These are phyloP conservation scores for Heliconius cydno DNA, from an alignment of 2,888 invertebrate species.

Conservation along the genomic window DNA sequence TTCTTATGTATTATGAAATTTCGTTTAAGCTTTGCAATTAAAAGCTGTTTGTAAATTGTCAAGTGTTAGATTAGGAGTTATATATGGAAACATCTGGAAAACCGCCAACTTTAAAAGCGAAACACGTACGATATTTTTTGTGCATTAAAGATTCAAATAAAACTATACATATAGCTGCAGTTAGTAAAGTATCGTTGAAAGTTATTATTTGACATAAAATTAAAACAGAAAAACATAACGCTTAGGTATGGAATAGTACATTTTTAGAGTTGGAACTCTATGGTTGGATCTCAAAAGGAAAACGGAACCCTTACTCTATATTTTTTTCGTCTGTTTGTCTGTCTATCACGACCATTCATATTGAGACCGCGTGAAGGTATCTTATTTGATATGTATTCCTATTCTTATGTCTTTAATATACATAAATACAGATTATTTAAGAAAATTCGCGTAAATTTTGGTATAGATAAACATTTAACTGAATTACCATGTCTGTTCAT, in stretches of 20 bases:
- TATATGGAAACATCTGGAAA: slow-evolving; percentile 66
- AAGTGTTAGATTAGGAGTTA: slow-evolving; percentile 61
- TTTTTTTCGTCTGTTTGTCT: no score
- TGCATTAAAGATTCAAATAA: slow-evolving; percentile 49
- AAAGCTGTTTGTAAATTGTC: slow-evolving; percentile 53
- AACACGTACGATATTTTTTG: slow-evolving; percentile 58
- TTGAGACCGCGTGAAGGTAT: no score
- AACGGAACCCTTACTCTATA: no score
- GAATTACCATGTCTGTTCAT: background rate
- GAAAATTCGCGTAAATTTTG: background rate
- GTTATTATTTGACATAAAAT: slow-evolving; percentile 19
- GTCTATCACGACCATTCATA: no score
- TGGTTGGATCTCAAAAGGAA: no score
- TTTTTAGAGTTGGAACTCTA: background rate
- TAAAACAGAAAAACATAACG: slow-evolving; percentile 12
- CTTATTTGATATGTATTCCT: no score
- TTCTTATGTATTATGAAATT: slow-evolving; percentile 18
- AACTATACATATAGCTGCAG: slow-evolving; percentile 35
- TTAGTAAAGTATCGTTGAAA: slow-evolving; percentile 18
- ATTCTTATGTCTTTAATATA: background rate
- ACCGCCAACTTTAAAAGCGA: slow-evolving; percentile 60
- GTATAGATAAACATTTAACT: background rate
- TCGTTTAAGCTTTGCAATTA: slow-evolving; percentile 40
- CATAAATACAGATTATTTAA: background rate
- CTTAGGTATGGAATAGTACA: background rate